Percentiles rank a stretch among this genome's conserved stretches.
Evolutionary conservation across 2,113 vertebrate species (phyloP).

Genomic region (Myiozetetes cayanensis): DNA sequence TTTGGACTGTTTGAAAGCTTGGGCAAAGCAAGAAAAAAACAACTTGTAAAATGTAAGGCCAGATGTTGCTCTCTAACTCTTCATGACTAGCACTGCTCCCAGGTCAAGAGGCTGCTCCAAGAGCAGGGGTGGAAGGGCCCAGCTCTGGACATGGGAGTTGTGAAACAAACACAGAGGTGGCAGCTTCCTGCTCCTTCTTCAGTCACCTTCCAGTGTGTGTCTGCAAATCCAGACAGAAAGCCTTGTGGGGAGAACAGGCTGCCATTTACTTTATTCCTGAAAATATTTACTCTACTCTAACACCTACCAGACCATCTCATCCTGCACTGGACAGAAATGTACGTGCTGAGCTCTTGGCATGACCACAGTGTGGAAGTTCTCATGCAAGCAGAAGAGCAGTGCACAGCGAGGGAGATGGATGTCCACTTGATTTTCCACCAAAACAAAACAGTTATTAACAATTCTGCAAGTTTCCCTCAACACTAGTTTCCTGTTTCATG

Average conservation of each 20-base stretch:
- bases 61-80: not conserved
- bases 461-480: not conserved
- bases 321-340: not conserved
- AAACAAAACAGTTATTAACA: not conserved
- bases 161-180: not conserved
- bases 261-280: not conserved
- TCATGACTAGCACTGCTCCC: not conserved
- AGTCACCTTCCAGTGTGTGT: accelerated
- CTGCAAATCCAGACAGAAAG: not conserved
- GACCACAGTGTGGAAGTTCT: not conserved
- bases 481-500: slow-evolving; percentile 30
- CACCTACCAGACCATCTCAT: not conserved
- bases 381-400: not conserved
- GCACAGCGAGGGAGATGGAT: not conserved
- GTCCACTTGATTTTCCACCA: not conserved
- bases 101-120: not conserved
- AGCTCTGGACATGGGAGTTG: accelerated
- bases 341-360: not conserved
- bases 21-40: not conserved
- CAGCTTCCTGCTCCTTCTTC: not conserved
- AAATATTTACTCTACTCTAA: not conserved
- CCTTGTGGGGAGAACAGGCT: not conserved
- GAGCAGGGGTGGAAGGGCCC: not conserved
- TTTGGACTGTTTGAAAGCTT: not conserved
- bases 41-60: not conserved